These are phyloP conservation scores for Labia minor DNA, from an alignment of 2,888 invertebrate species.

Conservation along the genomic window DNA sequence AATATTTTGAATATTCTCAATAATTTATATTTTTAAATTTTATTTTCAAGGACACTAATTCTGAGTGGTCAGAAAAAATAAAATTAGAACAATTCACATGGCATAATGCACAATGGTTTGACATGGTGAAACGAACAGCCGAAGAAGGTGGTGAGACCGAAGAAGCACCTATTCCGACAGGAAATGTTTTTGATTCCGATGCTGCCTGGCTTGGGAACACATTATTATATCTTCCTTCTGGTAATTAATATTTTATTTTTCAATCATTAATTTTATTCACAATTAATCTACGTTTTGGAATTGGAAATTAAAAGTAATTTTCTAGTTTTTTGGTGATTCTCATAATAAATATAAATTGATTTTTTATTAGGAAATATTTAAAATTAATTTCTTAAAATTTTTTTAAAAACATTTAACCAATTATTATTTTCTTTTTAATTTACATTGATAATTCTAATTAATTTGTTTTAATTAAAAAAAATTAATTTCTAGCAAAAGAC, in stretches of 20 bases:
- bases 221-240: neutral
- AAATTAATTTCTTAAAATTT: no score
- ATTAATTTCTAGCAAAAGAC: neutral
- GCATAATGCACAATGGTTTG: constrained; percentile 97
- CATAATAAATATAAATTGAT: no score
- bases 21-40: neutral
- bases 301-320: no score
- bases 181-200: constrained; percentile 30
- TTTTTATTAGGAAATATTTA: no score
- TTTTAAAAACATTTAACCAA: no score
- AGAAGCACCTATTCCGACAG: constrained; percentile 30
- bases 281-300: no score
- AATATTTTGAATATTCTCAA: neutral
- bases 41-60: constrained; percentile 53
- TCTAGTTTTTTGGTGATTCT: no score
- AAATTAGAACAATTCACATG: constrained; percentile 92
- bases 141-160: constrained; percentile 44
- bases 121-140: constrained; percentile 77
- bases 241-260: neutral
- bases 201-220: neutral
- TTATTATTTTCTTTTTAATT: no score
- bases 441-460: no score
- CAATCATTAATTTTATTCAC: neutral
- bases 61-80: constrained; percentile 87
- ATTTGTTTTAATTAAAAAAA: no score